Conservation (phyloP, 2,888 invertebrate species). For the Noctuana brunneofusca region DNA sequence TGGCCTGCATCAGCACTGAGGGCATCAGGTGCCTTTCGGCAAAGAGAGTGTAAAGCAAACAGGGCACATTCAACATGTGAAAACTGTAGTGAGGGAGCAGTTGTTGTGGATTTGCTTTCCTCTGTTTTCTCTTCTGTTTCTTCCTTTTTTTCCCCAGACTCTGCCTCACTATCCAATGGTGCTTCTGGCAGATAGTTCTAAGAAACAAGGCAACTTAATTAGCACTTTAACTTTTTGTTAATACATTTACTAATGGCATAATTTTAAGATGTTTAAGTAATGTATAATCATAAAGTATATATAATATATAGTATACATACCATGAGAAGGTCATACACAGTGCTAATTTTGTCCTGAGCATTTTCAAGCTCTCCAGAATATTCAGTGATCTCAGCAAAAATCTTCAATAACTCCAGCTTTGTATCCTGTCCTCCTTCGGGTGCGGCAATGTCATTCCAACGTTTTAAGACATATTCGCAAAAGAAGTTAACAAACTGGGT, state of each 20-base stretch:
- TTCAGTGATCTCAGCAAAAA: constrained; percentile 92
- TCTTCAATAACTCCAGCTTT: constrained; percentile 91
- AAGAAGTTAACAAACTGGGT: constrained; percentile 92
- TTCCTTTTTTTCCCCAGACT: constrained; percentile 55
- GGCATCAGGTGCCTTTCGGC: constrained; percentile 89
- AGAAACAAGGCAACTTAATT: constrained; percentile 32
- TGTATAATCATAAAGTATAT: no score
- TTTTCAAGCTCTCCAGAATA: constrained; percentile 90
- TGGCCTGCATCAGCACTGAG: constrained; percentile 87
- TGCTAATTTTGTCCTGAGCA: constrained; percentile 87
- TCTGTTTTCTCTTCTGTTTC: constrained; percentile 57
- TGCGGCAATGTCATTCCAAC: constrained; percentile 86
- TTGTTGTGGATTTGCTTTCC: constrained; percentile 63
- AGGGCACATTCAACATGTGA: constrained; percentile 96
- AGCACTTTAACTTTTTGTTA: neutral
- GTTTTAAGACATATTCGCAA: constrained; percentile 91
- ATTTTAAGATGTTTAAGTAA: no score
- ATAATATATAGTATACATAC: constrained; percentile 83
- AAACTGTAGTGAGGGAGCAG: constrained; percentile 93
- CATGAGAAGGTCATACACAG: constrained; percentile 90
- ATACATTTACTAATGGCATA: no score
- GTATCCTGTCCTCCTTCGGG: constrained; percentile 84
- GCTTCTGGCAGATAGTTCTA: constrained; percentile 96
- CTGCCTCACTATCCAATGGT: constrained; percentile 81
- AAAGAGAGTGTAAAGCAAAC: constrained; percentile 89